Conservation (phyloP, 2,888 invertebrate species). For the Cistogaster globosa region DNA sequence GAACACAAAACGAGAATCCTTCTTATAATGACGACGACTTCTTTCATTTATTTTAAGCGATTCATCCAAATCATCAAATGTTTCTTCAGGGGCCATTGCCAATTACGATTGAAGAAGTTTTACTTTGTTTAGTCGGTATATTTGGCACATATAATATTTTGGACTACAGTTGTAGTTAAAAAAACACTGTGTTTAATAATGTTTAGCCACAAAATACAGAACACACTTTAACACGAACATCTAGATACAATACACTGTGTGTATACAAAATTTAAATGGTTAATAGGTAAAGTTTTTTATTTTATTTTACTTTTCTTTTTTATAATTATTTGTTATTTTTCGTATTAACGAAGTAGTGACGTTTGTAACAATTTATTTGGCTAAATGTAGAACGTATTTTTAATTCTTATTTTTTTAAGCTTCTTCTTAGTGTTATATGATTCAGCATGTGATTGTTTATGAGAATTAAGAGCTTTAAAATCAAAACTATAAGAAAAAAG, state of each 20-base stretch:
- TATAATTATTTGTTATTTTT: not conserved
- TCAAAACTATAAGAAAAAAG: constrained; percentile 6
- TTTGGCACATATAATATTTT: constrained; percentile 25
- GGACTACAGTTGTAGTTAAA: not conserved
- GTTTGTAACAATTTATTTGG: constrained; percentile 10
- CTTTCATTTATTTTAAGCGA: constrained; percentile 47
- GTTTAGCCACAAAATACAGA: constrained; percentile 18
- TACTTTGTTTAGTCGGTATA: constrained; percentile 36
- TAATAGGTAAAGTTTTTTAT: constrained; percentile 1
- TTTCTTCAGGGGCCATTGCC: constrained; percentile 64
- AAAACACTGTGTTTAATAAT: constrained; percentile 6
- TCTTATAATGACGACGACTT: constrained; percentile 90
- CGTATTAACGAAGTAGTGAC: constrained; percentile 10
- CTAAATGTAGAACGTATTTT: constrained; percentile 48
- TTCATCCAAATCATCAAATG: constrained; percentile 39
- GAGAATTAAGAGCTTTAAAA: not conserved
- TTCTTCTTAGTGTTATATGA: constrained; percentile 17
- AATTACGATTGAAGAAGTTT: constrained; percentile 22
- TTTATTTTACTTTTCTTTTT: not conserved
- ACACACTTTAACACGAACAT: constrained; percentile 41
- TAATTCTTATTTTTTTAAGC: constrained; percentile 8
- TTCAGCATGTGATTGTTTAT: constrained; percentile 19
- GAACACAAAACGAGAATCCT: constrained; percentile 91
- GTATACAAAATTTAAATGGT: not conserved
- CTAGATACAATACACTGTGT: not conserved